Conservation (phyloP, 2,113 vertebrate genomes). For the Oryzias curvinotus region DNA sequence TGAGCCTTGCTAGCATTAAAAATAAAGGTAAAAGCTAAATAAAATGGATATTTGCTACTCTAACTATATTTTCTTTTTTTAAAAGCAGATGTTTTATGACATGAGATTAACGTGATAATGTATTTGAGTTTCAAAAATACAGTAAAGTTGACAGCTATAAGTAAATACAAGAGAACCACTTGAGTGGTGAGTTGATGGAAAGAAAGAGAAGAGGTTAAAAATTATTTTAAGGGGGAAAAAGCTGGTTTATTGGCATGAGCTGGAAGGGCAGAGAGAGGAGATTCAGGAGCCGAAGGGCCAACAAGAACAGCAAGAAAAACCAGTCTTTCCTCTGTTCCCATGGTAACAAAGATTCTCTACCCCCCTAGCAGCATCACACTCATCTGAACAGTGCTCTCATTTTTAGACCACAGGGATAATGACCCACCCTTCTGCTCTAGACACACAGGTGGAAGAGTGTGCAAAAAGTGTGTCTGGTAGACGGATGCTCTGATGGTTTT, state of each 20-base stretch:
- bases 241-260: constrained; percentile 12
- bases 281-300: constrained; percentile 8
- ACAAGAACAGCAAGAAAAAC: constrained; percentile 39
- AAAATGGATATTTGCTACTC: too few relatives aligned
- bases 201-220: not conserved
- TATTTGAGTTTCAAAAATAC: too few relatives aligned
- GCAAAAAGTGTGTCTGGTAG: not conserved
- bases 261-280: constrained; percentile 22
- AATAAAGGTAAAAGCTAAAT: too few relatives aligned
- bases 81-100: too few relatives aligned
- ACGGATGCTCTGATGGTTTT: not conserved
- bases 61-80: too few relatives aligned
- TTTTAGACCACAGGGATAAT: constrained; percentile 40
- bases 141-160: not conserved
- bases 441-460: constrained; percentile 13
- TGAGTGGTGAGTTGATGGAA: not conserved
- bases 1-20: too few relatives aligned
- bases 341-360: constrained; percentile 63
- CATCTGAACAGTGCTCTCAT: constrained; percentile 26
- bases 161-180: not conserved
- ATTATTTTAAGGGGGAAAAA: not conserved
- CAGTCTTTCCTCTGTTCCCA: constrained; percentile 78
- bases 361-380: not conserved
- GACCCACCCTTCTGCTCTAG: constrained; percentile 22
- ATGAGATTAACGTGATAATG: too few relatives aligned